Base-by-base conservation (phyloP, 2,888 invertebrate species). In the Chymomyza fuscimana region DNA sequence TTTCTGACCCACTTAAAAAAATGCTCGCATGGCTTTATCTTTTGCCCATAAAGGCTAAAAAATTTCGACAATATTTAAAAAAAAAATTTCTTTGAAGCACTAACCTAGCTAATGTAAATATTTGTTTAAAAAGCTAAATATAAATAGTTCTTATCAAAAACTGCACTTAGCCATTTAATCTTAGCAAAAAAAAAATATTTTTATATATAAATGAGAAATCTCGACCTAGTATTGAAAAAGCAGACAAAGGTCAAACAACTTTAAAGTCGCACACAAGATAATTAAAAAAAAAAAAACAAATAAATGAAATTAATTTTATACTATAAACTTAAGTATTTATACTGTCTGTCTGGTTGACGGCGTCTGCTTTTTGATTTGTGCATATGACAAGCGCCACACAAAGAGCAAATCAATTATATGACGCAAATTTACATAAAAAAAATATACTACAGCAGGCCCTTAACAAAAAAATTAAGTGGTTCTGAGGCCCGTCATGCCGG, bases 241-340 rank as follows among this genome's bases (percentile, higher is more conserved):
- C 22, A n/a, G 22, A 54, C 54, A 54, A 54, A 73, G 80, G 77
- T 74, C 78, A 73, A 69, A 15, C 36, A 77, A 77, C 74, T 75
- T 70, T 67, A 74, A 78, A 78, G 71, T 56, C 46, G 65, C 62
- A 63, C 66, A 60, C 22, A 71, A 25, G 12, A 59, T 56, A 63
- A 40, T 58, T 50, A 59, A 72, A 70, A 65, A 56, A 10, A 40
- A 56, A 59, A 70, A 69, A 65, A 50, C 9, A 40, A 56, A 69
- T 61, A 65, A 67, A 66, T 58, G 36, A 65, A 50, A 61, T 70
- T 46, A n/a, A 51, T 25, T 71, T 67, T 66, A 46, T 46, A 46
- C 12, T 46, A 46, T 10, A 46, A 46, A 12, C 12, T 16, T 16
- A 65, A 52, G 58, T 65, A 22, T 10, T 9, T n/a, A 54, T 62